Conservation (phyloP, 2,888 invertebrate species). For the Periphyllus acericola region DNA sequence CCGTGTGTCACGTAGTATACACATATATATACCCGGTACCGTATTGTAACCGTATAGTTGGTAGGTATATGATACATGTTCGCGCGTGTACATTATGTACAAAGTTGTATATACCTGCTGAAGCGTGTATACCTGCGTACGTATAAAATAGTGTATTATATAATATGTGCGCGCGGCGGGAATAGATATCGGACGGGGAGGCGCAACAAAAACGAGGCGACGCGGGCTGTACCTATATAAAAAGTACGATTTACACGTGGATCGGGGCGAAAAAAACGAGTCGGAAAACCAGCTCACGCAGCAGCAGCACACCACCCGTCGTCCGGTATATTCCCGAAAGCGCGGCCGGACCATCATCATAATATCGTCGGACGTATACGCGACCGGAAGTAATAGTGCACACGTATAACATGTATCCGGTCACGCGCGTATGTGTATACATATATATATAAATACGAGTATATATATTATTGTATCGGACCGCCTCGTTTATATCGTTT, state of each 20-base stretch:
- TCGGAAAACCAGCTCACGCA: slow-evolving; percentile 4
- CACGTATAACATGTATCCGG: too few species aligned
- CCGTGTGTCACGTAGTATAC: too few species aligned
- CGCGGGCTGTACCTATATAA: background rate
- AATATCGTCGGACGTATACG: background rate
- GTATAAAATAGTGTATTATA: background rate
- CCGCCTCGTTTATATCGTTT: slow-evolving; percentile 21
- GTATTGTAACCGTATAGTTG: background rate
- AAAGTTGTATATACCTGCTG: background rate
- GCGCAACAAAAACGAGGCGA: background rate
- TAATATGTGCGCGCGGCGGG: background rate
- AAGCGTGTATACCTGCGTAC: background rate
- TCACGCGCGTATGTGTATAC: too few species aligned
- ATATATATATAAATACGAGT: background rate
- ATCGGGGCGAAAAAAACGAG: background rate
- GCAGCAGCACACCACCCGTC: background rate
- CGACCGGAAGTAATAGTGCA: background rate
- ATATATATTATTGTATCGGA: background rate
- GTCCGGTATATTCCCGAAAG: too few species aligned
- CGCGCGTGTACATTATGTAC: background rate
- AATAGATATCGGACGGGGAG: background rate
- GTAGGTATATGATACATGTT: background rate
- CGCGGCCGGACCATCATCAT: background rate
- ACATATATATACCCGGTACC: too few species aligned
- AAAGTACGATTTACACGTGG: slow-evolving; percentile 4